These are phyloP conservation scores for Nylanderia fulva DNA, from an alignment of 1,140 invertebrate species.

Conservation along the genomic window DNA sequence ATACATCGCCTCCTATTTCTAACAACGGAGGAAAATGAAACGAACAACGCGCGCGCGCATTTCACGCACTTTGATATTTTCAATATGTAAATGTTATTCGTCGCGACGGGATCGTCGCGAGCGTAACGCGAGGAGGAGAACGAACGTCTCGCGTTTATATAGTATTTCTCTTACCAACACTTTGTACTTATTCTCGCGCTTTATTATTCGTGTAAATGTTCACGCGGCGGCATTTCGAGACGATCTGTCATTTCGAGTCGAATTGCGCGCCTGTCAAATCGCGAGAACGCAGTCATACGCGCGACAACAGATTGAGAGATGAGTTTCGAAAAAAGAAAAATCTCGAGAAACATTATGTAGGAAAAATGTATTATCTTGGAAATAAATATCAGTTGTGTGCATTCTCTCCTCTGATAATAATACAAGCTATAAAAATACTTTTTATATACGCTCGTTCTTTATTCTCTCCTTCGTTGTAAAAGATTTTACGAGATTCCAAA, in stretches of 20 bases:
- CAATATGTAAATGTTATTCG: slow-evolving; percentile 1
- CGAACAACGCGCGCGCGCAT: neutral
- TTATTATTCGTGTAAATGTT: neutral
- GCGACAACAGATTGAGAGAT: no score
- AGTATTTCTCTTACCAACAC: neutral
- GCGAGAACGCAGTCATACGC: no score
- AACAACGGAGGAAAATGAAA: slow-evolving; percentile 10
- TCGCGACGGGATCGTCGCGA: neutral
- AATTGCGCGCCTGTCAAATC: neutral
- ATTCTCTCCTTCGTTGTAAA: no score
- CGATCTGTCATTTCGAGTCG: neutral
- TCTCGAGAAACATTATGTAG: no score
- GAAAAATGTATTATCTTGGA: no score
- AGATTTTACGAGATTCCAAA: no score
- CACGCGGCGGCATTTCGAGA: neutral
- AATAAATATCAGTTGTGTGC: no score
- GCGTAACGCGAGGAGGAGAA: neutral
- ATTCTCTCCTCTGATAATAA: no score
- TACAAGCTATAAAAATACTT: no score
- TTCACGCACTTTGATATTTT: slow-evolving; percentile 23
- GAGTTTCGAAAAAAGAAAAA: no score
- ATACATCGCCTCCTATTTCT: slow-evolving; percentile 3
- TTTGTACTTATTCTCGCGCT: neutral
- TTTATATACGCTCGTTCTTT: no score
- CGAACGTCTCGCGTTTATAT: neutral